Evolutionary conservation across 2,797 vertebrate genomes (phyloP).

Genomic region (Helicolenus hilgendorfi): DNA sequence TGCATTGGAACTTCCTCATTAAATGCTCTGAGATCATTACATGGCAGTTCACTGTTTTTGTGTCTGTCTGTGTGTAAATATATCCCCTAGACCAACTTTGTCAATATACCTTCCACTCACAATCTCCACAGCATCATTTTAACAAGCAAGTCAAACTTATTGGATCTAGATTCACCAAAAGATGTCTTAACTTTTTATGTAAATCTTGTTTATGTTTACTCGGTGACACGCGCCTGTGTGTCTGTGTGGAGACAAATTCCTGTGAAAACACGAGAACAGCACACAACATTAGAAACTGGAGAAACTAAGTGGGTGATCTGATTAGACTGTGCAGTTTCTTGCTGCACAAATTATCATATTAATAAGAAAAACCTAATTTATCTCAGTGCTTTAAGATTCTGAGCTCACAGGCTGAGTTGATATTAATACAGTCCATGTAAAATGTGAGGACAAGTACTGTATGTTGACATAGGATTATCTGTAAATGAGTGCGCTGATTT

Average conservation of each 20-base stretch:
- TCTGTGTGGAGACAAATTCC: not conserved
- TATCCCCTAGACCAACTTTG: not conserved
- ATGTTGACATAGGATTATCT: slow-evolving; percentile 66
- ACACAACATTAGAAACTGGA: slow-evolving; percentile 15
- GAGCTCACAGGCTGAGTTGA: slow-evolving; percentile 50
- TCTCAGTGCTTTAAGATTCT: slow-evolving; percentile 38
- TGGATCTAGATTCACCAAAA: not conserved
- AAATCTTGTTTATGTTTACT: slow-evolving; percentile 18
- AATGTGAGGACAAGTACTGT: slow-evolving; percentile 40
- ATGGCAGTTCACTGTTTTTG: not conserved
- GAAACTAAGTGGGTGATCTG: slow-evolving; percentile 54
- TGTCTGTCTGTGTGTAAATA: not conserved
- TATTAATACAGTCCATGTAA: slow-evolving; percentile 46
- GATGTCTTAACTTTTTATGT: not conserved
- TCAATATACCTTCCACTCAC: not conserved
- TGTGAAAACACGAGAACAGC: slow-evolving; percentile 11
- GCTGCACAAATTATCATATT: slow-evolving; percentile 76
- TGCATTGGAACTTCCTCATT: not conserved
- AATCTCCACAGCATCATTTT: not conserved
- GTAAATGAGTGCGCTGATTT: slow-evolving; percentile 54
- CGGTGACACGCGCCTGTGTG: not conserved
- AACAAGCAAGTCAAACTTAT: not conserved
- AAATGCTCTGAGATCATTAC: not conserved
- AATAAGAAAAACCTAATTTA: slow-evolving; percentile 74
- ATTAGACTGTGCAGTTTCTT: slow-evolving; percentile 50